Base-by-base conservation (phyloP, 2,888 invertebrate species). In the Rhodophaea formosa region DNA sequence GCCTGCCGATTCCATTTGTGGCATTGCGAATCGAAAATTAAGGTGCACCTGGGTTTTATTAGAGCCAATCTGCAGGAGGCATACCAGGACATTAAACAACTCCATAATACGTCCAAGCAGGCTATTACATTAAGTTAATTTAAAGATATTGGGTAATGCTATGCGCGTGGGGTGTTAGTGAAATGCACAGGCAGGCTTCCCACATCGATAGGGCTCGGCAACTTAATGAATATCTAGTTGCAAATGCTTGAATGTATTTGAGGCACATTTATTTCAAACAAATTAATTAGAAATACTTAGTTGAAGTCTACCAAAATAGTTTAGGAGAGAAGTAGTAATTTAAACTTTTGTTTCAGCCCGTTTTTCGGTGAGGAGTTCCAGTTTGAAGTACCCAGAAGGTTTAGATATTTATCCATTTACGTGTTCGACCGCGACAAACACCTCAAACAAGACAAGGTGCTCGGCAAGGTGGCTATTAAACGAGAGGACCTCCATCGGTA, bases 281-380 rank as follows among this genome's bases (percentile, higher is more conserved):
- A 23, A n/a, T n/a, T n/a, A n/a, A n/a, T n/a, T 23, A 23, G 23
- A 23, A 23, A 23, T 23, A 3, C 3, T 23, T 23, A 23, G 5
- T 23, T n/a, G n/a, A n/a, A n/a, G n/a, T 23, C 23, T 23, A 23
- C 5, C 23, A n/a, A n/a, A n/a, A n/a, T n/a, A n/a, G n/a, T n/a
- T n/a, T 23, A 23, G 23, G 23, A 23, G 23, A 23, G 23, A 23
- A 23, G 23, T 23, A 23, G 2, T 23, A 30, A 35, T 16, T 35
- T 10, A 8, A 8, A 12, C 8, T 35, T 62, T 82, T 72, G 72
- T 95, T 93, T 68, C 85, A 95, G 95, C 82, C 97, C 97, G 67
- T 97, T 97, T 88, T 97, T 97, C 84, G 97, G 97, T 62, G 97
- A 97, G 82, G 97, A 97, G 86, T 97, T 97, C 90, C 96, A 97